Evolutionary conservation across 1,140 invertebrate species (phyloP), one percentile per base, ranked within the genome.

Genomic region (Papilio aristodemus): DNA sequence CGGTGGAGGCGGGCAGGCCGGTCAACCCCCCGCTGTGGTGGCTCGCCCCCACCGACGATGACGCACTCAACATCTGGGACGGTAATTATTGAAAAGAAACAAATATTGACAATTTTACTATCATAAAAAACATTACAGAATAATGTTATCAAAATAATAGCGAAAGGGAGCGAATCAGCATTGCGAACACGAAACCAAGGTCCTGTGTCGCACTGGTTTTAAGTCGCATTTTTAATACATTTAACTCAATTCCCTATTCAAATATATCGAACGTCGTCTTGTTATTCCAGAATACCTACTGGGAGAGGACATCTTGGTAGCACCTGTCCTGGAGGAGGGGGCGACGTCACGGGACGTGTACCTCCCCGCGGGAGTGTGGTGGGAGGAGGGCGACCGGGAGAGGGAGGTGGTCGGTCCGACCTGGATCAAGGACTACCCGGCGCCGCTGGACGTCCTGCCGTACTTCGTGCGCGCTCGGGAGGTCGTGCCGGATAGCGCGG

Each of bases 11-110:
- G 0, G 97, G 97, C 59, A 91, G 92, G 4, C 96, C 96, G 0
- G 93, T 97, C 6, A 96, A 97, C 86, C 90, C 95, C 22, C 97
- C 97, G 0, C 93, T 98, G 4, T 98, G 97, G 97, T 98, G 97
- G 97, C 91, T 96, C 0, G 95, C 95, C 72, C 96, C 97, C 0
- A 82, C 79, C 0, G 94, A 97, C 76, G 70, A 85, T n/a, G 89
- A 92, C 67, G 94, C 96, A 4, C 93, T 94, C 27, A 89, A 82
- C 36, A 94, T 96, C 60, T 94, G 94, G 79, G 94, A 95, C 73
- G 93, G 95, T 96, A 87, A 83, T 11, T 11, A 22, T 50, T 32
- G 27, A 32, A 32, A 32, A 32, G n/a, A n/a, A n/a, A n/a, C n/a
- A n/a, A n/a, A n/a, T n/a, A n/a, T n/a, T n/a, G n/a, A n/a, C n/a